Evolutionary conservation across 2,888 invertebrate species (phyloP).

Genomic region (Epinotia bilunana): DNA sequence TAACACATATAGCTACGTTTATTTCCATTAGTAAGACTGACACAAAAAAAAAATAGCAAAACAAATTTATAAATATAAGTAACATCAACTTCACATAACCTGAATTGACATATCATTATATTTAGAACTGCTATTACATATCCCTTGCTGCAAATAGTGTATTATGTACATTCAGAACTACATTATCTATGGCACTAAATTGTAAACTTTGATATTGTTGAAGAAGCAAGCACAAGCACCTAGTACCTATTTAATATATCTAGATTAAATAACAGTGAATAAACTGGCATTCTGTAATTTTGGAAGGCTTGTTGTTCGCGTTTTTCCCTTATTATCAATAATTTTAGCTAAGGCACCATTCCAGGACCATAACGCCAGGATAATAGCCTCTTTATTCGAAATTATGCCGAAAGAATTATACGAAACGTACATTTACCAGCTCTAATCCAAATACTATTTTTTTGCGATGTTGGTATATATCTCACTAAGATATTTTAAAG

Average conservation of each 20-base stretch:
- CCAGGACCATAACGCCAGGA: neutral
- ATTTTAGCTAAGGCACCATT: neutral
- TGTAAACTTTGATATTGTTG: neutral
- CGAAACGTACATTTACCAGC: neutral
- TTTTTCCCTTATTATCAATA: neutral
- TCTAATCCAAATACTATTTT: neutral
- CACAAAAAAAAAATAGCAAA: neutral
- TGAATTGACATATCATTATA: slow-evolving; percentile 12
- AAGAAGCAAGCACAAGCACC: neutral
- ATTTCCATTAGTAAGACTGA: neutral
- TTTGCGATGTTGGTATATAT: neutral
- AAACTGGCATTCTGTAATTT: slow-evolving; percentile 3
- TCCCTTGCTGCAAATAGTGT: neutral
- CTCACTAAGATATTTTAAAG: neutral
- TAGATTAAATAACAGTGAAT: slow-evolving; percentile 16
- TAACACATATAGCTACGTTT: no score
- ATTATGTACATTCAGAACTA: neutral
- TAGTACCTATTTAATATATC: neutral
- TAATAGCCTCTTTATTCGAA: neutral
- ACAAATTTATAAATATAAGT: neutral
- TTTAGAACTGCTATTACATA: slow-evolving; percentile 2
- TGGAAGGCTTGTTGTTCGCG: neutral
- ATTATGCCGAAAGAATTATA: neutral
- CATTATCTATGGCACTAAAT: slow-evolving; percentile 30
- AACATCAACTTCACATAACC: slow-evolving; percentile 6